phyloP scores from a whole-genome alignment of 92 coral and sea anemone species.

The Scolanthus callimorphus region DNA sequence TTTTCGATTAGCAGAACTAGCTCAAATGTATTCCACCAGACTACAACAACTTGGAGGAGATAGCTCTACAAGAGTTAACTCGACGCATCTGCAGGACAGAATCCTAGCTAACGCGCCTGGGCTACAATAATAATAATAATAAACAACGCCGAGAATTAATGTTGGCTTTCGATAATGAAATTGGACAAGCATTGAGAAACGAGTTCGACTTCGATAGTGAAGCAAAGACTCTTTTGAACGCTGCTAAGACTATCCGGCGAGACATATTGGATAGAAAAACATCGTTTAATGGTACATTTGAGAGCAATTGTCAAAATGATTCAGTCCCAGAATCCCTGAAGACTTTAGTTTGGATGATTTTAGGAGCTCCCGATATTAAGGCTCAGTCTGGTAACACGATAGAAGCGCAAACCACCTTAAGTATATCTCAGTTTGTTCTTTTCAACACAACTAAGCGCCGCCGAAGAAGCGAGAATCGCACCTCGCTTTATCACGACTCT shows the following conservation, averaged over 20 bases:
- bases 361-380: slow-evolving; percentile 41
- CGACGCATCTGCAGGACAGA: no score
- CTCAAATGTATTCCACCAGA: no score
- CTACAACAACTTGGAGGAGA: no score
- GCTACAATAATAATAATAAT: no score
- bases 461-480: slow-evolving; percentile 14
- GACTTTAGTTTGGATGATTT: slow-evolving; percentile 46
- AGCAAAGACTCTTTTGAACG: slow-evolving; percentile 31
- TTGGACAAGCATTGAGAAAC: slow-evolving; percentile 31
- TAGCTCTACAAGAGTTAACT: no score
- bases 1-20: no score
- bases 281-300: slow-evolving; percentile 35
- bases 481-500: slow-evolving; percentile 24
- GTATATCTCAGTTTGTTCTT: slow-evolving; percentile 50
- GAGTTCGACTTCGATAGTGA: slow-evolving; percentile 38
- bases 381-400: slow-evolving; percentile 33
- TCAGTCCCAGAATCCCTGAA: slow-evolving; percentile 48
- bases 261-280: slow-evolving; percentile 24
- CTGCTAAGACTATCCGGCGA: slow-evolving; percentile 35
- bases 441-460: slow-evolving; percentile 46
- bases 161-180: slow-evolving; percentile 25
- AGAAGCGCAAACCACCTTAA: slow-evolving; percentile 52
- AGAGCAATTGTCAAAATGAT: slow-evolving; percentile 24
- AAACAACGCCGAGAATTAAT: slow-evolving; percentile 33
- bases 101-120: no score